Base-by-base conservation (phyloP, 1,140 invertebrate species). In the Danaus plexippus region DNA sequence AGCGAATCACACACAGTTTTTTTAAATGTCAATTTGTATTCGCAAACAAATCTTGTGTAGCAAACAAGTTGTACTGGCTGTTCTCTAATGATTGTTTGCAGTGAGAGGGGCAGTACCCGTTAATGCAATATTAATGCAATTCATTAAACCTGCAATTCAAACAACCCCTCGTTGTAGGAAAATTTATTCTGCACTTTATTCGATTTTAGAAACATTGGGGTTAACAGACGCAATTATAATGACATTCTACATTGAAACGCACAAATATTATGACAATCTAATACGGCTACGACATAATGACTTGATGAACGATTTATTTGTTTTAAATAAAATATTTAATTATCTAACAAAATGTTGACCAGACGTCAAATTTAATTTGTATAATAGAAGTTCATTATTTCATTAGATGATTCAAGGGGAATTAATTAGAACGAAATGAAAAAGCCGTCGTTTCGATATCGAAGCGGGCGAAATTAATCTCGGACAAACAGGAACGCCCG, bases 91-190 rank as follows among this genome's bases (percentile, higher is more conserved):
- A 87, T 82, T 87, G 85, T 86, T 85, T 85, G 69, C 65, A 71
- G 77, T 69, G 74, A 73, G 50, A 50, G 61, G 56, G 48, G 54
- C 48, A 52, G 52, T 75, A 79, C 82, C 73, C 72, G 77, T 74
- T 88, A 88, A 88, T 88, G 80, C 80, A 88, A 88, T 88, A 88
- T 88, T 88, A 88, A 88, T 87, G 84, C 82, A 86, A 85, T 87
- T 88, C 87, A 88, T 88, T 88, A 88, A 87, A 81, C 87, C 73
- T 79, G 76, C 83, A 82, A 80, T 77, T 86, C 73, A 77, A 85
- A 75, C 76, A 75, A 56, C 69, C 73, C 66, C 67, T 63, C 64
- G 47, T 64, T 61, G 62, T 48, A 49, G 46, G 60, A 63, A 57
- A 65, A 65, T 59, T 60, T 59, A 58, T 61, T 66, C 62, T 59